phyloP scores from a whole-genome alignment of 2,888 invertebrate genomes.

The Abrostola tripartita region DNA sequence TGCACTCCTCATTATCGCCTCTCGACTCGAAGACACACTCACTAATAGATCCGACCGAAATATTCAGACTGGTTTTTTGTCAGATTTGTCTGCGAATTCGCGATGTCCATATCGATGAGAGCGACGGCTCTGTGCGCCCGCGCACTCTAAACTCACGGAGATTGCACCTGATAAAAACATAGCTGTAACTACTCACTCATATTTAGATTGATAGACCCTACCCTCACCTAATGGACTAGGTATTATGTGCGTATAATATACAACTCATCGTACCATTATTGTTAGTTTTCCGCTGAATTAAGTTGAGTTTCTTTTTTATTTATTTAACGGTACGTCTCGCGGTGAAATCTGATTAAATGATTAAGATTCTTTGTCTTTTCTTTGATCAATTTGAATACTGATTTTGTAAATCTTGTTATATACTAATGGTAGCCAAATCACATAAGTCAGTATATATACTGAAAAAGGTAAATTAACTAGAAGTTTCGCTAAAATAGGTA shows the following conservation, averaged over 20 bases:
- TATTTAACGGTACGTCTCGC: background rate
- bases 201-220: constrained; percentile 35
- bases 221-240: constrained; percentile 13
- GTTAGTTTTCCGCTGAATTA: constrained; percentile 20
- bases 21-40: constrained; percentile 79
- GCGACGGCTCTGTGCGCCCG: constrained; percentile 64
- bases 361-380: constrained; percentile 17
- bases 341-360: constrained; percentile 9
- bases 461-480: too few relatives aligned
- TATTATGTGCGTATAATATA: constrained; percentile 16
- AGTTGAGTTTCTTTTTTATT: constrained; percentile 3
- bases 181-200: constrained; percentile 24
- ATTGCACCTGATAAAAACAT: constrained; percentile 45
- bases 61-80: constrained; percentile 72
- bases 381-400: constrained; percentile 5
- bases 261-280: constrained; percentile 12
- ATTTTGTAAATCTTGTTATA: background rate
- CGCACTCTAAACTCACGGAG: constrained; percentile 56
- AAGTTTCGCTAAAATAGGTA: too few relatives aligned
- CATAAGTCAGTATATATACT: too few relatives aligned
- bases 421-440: too few relatives aligned
- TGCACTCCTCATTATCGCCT: constrained; percentile 87
- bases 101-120: constrained; percentile 62
- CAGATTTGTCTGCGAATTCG: constrained; percentile 66
- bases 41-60: constrained; percentile 75